phyloP scores from a whole-genome alignment of 1,140 invertebrate genomes.

The Anthonomus grandis region DNA sequence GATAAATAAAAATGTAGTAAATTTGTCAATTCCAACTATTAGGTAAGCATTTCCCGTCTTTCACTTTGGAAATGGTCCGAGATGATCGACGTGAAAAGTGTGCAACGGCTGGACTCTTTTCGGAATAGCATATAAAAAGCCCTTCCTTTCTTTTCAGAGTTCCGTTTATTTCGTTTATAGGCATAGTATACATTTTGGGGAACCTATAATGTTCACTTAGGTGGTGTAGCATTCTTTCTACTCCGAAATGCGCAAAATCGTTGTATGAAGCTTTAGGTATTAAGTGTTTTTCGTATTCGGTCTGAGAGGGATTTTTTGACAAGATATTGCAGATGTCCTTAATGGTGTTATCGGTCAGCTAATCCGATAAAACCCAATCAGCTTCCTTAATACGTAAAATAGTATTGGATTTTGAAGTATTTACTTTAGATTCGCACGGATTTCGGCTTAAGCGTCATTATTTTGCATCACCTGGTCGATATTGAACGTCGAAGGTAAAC shows the following conservation, averaged over 20 bases:
- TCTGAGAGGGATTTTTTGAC: conserved; percentile 21
- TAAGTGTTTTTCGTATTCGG: conserved; percentile 28
- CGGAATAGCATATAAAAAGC: conserved; percentile 36
- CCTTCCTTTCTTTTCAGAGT: conserved; percentile 32
- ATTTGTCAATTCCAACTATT: conserved; percentile 8
- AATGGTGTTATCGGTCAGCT: conserved; percentile 24
- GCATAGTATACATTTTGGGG: conserved; percentile 30
- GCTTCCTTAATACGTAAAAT: conserved; percentile 10
- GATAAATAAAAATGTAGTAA: conserved; percentile 16
- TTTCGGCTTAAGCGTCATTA: conserved; percentile 17
- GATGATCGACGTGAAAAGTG: conserved; percentile 34
- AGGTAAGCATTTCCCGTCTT: no score
- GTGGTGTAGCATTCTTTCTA: conserved; percentile 40
- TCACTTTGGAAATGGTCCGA: conserved; percentile 18
- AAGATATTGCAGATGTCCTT: conserved; percentile 11
- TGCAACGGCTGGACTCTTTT: conserved; percentile 28
- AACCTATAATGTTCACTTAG: conserved; percentile 41
- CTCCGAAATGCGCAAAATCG: conserved; percentile 39
- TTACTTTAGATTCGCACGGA: background rate
- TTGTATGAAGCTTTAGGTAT: conserved; percentile 41
- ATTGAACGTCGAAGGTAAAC: conserved; percentile 30
- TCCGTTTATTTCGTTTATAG: no score
- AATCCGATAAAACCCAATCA: conserved; percentile 18
- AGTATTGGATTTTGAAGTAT: no score
- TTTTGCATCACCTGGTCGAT: conserved; percentile 30